Conservation (phyloP, 2,888 invertebrate species). For the Celastrina argiolus region DNA sequence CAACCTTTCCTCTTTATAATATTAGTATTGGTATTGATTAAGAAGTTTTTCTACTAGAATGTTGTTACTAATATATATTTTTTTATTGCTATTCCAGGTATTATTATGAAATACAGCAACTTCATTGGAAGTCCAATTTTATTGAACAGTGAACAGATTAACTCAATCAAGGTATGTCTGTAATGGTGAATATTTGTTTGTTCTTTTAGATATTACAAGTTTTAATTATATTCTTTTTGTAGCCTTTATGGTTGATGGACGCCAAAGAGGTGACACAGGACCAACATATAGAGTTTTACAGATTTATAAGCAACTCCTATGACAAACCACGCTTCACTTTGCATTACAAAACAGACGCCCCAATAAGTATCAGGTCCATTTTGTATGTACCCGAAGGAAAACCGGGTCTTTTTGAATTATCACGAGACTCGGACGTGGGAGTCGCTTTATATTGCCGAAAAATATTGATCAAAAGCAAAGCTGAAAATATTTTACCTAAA, state of each 20-base stretch:
- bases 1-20: too few species aligned
- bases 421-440: conserved; percentile 89
- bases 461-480: conserved; percentile 93
- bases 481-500: conserved; percentile 93
- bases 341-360: conserved; percentile 96
- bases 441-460: conserved; percentile 95
- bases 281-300: conserved; percentile 95
- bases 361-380: conserved; percentile 92
- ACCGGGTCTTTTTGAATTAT: conserved; percentile 93
- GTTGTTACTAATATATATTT: too few species aligned
- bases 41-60: too few species aligned
- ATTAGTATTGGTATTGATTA: too few species aligned
- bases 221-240: conserved; percentile 32
- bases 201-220: neutral
- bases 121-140: conserved; percentile 96
- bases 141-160: conserved; percentile 92
- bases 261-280: conserved; percentile 90
- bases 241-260: conserved; percentile 96
- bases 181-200: neutral
- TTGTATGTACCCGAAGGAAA: conserved; percentile 96
- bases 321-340: conserved; percentile 93
- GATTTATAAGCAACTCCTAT: conserved; percentile 90
- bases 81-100: conserved; percentile 73
- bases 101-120: conserved; percentile 97
- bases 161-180: conserved; percentile 85